These are phyloP conservation scores for Chelonia mydas DNA, from an alignment of 2,797 vertebrate species.

Conservation along the genomic window DNA sequence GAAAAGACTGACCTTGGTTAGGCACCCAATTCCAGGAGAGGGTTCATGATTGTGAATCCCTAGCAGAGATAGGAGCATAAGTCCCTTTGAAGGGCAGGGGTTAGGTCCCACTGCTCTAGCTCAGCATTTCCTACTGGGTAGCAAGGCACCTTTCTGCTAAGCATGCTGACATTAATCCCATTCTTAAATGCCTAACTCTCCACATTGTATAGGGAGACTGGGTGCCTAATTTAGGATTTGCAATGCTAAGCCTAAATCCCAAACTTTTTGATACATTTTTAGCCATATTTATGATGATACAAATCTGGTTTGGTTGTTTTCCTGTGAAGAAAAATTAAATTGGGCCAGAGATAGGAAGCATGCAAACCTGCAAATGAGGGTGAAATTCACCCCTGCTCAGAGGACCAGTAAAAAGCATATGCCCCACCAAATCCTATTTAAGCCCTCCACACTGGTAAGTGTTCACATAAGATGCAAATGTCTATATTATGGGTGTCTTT, in stretches of 20 bases:
- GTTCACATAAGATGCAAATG: background rate
- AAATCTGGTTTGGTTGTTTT: background rate
- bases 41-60: background rate
- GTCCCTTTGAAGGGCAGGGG: too few relatives aligned
- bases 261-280: background rate
- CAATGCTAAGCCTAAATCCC: background rate
- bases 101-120: too few relatives aligned
- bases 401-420: background rate
- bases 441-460: background rate
- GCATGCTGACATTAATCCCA: background rate
- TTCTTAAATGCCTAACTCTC: background rate
- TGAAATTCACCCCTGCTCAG: background rate
- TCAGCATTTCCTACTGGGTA: background rate
- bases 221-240: background rate
- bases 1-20: background rate
- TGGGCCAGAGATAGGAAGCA: too few relatives aligned
- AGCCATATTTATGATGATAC: background rate
- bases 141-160: background rate
- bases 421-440: background rate
- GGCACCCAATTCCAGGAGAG: background rate
- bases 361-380: background rate
- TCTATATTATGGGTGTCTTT: background rate
- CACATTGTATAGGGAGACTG: background rate
- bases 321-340: background rate
- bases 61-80: background rate